Conservation (phyloP, 2,888 invertebrate species). For the Petrolisthes cinctipes region DNA sequence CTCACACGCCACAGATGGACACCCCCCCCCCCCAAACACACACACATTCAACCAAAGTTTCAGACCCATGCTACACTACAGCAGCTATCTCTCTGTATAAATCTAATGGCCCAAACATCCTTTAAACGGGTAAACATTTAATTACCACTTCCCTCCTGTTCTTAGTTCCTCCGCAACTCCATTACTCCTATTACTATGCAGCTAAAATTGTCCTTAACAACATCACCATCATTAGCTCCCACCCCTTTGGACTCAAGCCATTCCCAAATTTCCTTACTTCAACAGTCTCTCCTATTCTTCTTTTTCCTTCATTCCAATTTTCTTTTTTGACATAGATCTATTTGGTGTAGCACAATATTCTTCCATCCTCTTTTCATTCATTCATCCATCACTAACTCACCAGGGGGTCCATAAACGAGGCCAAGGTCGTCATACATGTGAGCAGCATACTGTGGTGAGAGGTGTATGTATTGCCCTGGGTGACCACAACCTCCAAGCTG, state of each 20-base stretch:
- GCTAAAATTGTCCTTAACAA: too few relatives aligned
- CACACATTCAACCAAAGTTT: too few relatives aligned
- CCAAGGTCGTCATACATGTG: conserved; percentile 18
- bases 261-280: neutral
- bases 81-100: too few relatives aligned
- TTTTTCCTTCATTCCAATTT: neutral
- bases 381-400: conserved; percentile 10
- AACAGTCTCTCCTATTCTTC: neutral
- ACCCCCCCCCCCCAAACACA: neutral
- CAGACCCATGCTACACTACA: too few relatives aligned
- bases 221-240: neutral
- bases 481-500: conserved; percentile 68
- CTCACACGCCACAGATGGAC: neutral
- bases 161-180: too few relatives aligned
- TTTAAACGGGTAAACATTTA: too few relatives aligned
- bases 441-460: conserved; percentile 66
- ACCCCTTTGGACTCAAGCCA: neutral
- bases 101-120: too few relatives aligned
- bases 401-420: conserved; percentile 38
- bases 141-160: too few relatives aligned
- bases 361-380: too few relatives aligned
- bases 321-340: neutral
- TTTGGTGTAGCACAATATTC: too few relatives aligned
- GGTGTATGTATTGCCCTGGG: conserved; percentile 67
- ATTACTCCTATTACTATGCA: too few relatives aligned